Base-by-base conservation (phyloP, 2,113 vertebrate genomes). In the Chaetorhynchus papuensis region DNA sequence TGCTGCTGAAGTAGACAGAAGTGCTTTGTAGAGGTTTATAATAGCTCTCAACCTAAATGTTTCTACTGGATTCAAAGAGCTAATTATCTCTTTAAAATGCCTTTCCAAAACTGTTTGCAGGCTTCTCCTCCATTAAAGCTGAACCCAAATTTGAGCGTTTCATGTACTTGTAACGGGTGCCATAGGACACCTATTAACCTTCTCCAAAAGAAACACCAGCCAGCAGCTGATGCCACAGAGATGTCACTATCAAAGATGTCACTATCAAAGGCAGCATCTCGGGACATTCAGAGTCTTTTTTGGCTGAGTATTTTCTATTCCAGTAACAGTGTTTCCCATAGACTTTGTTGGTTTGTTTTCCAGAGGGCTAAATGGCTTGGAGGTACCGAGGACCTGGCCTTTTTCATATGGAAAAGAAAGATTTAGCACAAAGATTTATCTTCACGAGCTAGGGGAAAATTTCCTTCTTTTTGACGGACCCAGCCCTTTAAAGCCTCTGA, bases 401-500 rank as follows among this genome's bases (percentile, higher is more conserved):
- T 5, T 78, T 83, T 63, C 3, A 0, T 49, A 24, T 24, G 39
- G 68, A 78, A 77, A 80, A 69, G 44, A 37, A 82, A 71, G 75
- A 50, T 74, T 80, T 63, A 87, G 50, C 3, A 3, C 45, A 22
- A 83, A 83, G 79, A 60, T 92, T 76, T 91, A 69, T 76, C 70
- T 94, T 59, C 24, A 35, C n/a, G 85, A 88, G n/a, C 59, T 64
- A 66, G 68, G 82, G 71, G 72, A 57, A 75, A 60, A 60, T 68
- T 68, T 70, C 56, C 68, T 84, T 45, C 63, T 83, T 92, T 83
- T 54, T 83, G 83, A 74, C 60, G 33, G 85, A 80, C 83, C 28
- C 74, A 84, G 72, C 53, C 56, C 49, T 93, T 83, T 86, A 93
- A 94, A 93, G 23, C 59, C 53, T 75, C 68, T 87, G 93, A 95